A percentile compares a stretch with the other conserved stretches of the same genome.
phyloP scores from a whole-genome alignment of 2,888 invertebrate genomes.

The Tiphia femorata region DNA sequence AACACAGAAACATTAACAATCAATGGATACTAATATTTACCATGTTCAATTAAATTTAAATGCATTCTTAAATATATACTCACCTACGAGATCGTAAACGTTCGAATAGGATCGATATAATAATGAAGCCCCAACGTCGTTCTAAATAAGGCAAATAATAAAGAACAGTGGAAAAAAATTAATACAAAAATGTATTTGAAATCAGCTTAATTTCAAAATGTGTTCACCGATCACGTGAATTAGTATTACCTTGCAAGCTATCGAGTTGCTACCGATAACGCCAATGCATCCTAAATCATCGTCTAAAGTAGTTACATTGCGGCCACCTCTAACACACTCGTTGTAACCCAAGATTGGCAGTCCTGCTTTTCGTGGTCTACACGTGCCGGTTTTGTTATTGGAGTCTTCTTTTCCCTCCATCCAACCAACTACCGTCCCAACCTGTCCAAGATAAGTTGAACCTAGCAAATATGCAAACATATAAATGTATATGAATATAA shows the following conservation, averaged over 20 bases:
- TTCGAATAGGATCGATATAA: constrained; percentile 70
- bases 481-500: neutral
- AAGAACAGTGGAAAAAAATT: neutral
- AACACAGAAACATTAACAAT: neutral
- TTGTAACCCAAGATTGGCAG: constrained; percentile 70
- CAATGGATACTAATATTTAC: neutral
- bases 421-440: constrained; percentile 71
- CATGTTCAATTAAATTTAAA: neutral
- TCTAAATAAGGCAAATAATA: constrained; percentile 62
- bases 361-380: constrained; percentile 71
- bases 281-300: constrained; percentile 73
- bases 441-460: constrained; percentile 70
- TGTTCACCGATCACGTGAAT: no score
- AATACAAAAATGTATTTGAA: neutral
- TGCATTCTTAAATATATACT: constrained; percentile 2
- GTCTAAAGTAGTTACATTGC: constrained; percentile 62
- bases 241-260: constrained; percentile 71
- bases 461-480: constrained; percentile 46
- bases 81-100: constrained; percentile 72
- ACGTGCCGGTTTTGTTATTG: constrained; percentile 56
- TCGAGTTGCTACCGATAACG: constrained; percentile 69
- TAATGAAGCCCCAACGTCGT: constrained; percentile 72
- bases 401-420: constrained; percentile 50
- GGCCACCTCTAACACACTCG: constrained; percentile 68
- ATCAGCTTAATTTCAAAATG: no score